Conservation (phyloP, 2,113 vertebrate species). For the Petromus typicus region DNA sequence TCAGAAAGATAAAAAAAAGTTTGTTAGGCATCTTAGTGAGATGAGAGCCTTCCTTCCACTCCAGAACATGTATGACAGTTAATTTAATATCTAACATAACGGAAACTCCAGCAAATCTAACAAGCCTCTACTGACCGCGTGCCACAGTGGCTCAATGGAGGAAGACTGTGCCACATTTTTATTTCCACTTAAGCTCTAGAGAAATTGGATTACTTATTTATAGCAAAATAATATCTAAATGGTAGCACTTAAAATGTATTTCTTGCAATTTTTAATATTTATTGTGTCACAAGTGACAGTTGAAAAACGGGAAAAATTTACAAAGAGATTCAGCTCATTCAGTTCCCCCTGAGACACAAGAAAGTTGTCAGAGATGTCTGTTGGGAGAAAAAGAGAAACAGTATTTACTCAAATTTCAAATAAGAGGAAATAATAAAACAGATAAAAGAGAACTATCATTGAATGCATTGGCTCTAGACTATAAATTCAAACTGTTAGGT, state of each 20-base stretch:
- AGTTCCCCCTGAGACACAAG: constrained; percentile 41
- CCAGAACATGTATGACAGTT: constrained; percentile 39
- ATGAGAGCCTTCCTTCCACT: constrained; percentile 44
- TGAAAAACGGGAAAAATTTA: constrained; percentile 56
- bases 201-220: constrained; percentile 73
- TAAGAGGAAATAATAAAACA: constrained; percentile 23
- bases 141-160: constrained; percentile 79
- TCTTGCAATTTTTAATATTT: constrained; percentile 70
- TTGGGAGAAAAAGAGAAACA: neutral
- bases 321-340: constrained; percentile 20
- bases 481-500: neutral
- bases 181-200: constrained; percentile 74
- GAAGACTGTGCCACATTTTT: constrained; percentile 78
- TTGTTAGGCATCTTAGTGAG: constrained; percentile 56
- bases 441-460: neutral
- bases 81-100: constrained; percentile 74
- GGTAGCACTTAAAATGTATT: constrained; percentile 64
- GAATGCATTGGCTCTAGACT: neutral
- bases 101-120: constrained; percentile 66
- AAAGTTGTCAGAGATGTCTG: neutral
- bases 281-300: constrained; percentile 69
- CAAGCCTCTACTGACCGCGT: constrained; percentile 75
- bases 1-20: constrained; percentile 25
- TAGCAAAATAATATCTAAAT: constrained; percentile 79
- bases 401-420: constrained; percentile 62